phyloP scores from a whole-genome alignment of 2,113 vertebrate genomes.

The Varanus salvator region DNA sequence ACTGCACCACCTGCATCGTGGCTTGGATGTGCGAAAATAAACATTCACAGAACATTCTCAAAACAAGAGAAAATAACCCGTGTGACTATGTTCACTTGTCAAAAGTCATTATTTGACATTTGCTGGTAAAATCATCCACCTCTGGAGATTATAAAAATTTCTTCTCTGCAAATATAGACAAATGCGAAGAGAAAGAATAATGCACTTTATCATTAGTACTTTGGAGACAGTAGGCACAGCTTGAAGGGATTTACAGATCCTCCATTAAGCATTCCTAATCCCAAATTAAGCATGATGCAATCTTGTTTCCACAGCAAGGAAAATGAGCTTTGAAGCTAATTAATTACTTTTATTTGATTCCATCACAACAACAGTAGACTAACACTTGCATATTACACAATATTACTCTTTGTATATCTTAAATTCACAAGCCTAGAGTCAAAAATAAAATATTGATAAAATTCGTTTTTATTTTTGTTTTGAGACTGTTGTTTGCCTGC shows the following conservation, averaged over 20 bases:
- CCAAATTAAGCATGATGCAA: constrained; percentile 7
- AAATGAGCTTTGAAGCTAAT: background rate
- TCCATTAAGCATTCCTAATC: background rate
- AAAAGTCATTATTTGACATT: background rate
- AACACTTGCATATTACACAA: constrained; percentile 1
- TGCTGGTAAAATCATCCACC: background rate
- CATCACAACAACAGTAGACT: background rate
- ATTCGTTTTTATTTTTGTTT: too few species aligned
- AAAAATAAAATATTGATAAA: background rate
- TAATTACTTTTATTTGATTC: background rate
- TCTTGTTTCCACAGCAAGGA: constrained; percentile 18
- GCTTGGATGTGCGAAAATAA: background rate
- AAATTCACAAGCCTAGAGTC: background rate
- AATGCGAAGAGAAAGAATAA: background rate
- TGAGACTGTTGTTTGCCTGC: background rate
- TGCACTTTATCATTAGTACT: background rate
- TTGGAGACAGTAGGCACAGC: background rate
- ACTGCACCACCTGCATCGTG: background rate
- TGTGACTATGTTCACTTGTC: background rate
- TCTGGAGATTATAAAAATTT: background rate
- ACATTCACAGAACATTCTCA: background rate
- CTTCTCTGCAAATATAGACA: background rate
- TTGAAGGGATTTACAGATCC: constrained; percentile 13
- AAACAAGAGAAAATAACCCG: background rate
- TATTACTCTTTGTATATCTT: background rate